Conservation (phyloP, 2,113 vertebrate genomes). For the Microcebus ravelobensis region DNA sequence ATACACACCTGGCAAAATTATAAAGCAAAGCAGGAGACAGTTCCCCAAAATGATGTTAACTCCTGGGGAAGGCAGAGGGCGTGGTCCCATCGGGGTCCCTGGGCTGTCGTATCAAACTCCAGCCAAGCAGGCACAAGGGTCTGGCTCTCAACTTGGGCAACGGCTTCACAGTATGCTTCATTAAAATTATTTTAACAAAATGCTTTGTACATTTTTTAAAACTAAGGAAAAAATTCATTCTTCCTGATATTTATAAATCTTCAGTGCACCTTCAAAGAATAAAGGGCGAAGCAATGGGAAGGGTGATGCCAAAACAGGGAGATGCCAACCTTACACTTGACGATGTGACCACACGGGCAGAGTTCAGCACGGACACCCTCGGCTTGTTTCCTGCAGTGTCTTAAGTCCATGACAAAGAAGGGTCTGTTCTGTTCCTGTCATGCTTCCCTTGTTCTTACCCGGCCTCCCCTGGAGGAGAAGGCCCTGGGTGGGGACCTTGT, state of each 20-base stretch:
- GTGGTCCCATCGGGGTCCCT: not conserved
- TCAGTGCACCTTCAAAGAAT: not conserved
- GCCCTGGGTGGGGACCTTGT: not conserved
- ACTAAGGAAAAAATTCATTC: not conserved
- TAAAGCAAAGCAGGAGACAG: not conserved
- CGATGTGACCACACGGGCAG: accelerated
- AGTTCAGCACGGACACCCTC: not conserved
- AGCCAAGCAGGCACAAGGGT: not conserved
- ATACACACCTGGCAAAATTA: not conserved
- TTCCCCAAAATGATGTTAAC: not conserved
- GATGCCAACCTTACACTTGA: not conserved
- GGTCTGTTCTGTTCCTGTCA: not conserved
- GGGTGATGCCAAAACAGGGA: not conserved
- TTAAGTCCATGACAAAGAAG: not conserved
- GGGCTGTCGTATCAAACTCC: not conserved
- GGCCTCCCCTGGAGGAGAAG: not conserved
- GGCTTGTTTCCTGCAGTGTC: not conserved
- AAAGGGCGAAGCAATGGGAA: not conserved
- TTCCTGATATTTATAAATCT: not conserved
- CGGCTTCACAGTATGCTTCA: not conserved
- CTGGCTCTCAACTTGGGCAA: not conserved
- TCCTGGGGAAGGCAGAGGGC: not conserved
- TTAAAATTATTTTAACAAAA: not conserved
- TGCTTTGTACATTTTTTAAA: not conserved
- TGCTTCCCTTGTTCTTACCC: not conserved